These are phyloP conservation scores for Perithous albicinctus DNA, from an alignment of 2,888 invertebrate species.

Conservation along the genomic window DNA sequence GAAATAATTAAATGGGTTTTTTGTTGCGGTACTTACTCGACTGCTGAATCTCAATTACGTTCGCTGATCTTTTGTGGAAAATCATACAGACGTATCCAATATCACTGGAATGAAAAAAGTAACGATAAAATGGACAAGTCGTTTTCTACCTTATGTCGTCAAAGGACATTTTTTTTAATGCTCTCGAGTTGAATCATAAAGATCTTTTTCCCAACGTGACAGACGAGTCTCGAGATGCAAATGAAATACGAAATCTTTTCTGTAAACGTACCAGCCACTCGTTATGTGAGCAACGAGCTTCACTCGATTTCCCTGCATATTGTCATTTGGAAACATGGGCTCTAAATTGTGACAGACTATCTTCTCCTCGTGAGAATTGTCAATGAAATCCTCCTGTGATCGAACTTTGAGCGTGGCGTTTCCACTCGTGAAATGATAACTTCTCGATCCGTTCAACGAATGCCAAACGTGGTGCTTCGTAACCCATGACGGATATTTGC, in stretches of 20 bases:
- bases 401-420: slow-evolving; percentile 89
- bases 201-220: slow-evolving; percentile 27
- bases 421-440: slow-evolving; percentile 90
- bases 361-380: slow-evolving; percentile 81
- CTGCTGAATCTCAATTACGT: slow-evolving; percentile 91
- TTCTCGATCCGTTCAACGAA: slow-evolving; percentile 90
- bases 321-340: slow-evolving; percentile 78
- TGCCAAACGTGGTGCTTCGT: slow-evolving; percentile 93
- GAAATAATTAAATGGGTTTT: slow-evolving; percentile 2
- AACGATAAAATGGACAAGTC: slow-evolving; percentile 18
- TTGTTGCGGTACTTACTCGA: slow-evolving; percentile 85
- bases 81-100: slow-evolving; percentile 93
- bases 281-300: slow-evolving; percentile 91
- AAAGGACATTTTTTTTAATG: background rate
- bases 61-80: slow-evolving; percentile 89
- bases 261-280: slow-evolving; percentile 89
- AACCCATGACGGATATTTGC: slow-evolving; percentile 92
- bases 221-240: background rate
- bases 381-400: slow-evolving; percentile 69
- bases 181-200: background rate
- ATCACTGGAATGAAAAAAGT: slow-evolving; percentile 86
- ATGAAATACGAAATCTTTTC: background rate
- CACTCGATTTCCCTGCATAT: slow-evolving; percentile 85
- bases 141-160: background rate
- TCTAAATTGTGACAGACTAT: slow-evolving; percentile 82